Percentiles rank a stretch among this genome's conserved stretches.
Conservation (phyloP, 2,797 vertebrate genomes). For the Lutjanus campechanus region DNA sequence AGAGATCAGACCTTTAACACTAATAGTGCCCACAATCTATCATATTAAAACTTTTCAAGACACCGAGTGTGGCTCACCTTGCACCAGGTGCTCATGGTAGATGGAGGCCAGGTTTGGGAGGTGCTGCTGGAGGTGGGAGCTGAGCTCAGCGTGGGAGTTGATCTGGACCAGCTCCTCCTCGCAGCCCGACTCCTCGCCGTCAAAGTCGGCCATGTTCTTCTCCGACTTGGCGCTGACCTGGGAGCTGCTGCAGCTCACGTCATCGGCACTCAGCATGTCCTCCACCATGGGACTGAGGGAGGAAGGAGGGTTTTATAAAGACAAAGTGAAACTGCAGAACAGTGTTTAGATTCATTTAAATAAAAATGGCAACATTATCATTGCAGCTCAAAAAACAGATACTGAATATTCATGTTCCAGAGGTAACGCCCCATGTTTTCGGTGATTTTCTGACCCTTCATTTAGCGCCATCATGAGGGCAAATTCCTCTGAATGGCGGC, state of each 20-base stretch:
- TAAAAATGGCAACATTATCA: neutral
- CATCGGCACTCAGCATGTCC: slow-evolving; percentile 98
- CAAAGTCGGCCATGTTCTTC: slow-evolving; percentile 99
- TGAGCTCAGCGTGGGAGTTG: slow-evolving; percentile 97
- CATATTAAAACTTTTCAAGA: neutral
- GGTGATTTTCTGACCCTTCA: neutral
- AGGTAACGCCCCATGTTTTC: no score
- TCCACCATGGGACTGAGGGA: slow-evolving; percentile 93
- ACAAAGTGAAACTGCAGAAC: neutral
- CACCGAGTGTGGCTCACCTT: slow-evolving; percentile 85
- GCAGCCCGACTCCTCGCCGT: slow-evolving; percentile 97
- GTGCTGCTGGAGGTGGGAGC: slow-evolving; percentile 97
- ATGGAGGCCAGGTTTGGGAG: slow-evolving; percentile 98
- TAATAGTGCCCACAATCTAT: no score
- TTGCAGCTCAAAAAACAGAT: neutral
- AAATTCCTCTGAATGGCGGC: neutral
- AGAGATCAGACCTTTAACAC: neutral
- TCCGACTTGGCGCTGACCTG: slow-evolving; percentile 99
- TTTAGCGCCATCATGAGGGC: no score
- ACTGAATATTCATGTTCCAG: no score
- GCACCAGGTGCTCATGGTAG: slow-evolving; percentile 97
- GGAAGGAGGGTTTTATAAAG: neutral
- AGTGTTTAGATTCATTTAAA: neutral
- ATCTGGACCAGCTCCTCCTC: slow-evolving; percentile 99
- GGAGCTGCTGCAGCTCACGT: slow-evolving; percentile 98